These are phyloP conservation scores for Anthophora plumipes DNA, from an alignment of 2,888 invertebrate species.

Conservation along the genomic window DNA sequence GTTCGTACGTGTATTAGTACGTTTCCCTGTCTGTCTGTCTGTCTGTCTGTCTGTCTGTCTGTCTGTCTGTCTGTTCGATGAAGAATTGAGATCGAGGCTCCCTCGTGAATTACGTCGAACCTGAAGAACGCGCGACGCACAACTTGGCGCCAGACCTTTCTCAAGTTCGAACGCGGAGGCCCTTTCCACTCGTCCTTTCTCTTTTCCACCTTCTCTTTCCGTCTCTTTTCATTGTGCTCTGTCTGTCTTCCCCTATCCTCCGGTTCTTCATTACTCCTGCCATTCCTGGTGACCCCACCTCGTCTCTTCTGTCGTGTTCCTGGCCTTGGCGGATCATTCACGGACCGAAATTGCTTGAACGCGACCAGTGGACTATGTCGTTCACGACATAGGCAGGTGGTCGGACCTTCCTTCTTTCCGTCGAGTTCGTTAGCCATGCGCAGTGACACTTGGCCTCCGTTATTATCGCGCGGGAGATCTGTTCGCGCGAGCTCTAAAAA, in stretches of 20 bases:
- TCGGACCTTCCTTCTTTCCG: constrained; percentile 56
- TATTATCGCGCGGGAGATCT: constrained; percentile 56
- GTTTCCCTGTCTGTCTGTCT: too few relatives aligned
- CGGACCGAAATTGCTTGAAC: constrained; percentile 58
- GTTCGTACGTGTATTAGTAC: not conserved
- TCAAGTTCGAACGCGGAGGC: constrained; percentile 36
- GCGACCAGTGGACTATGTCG: constrained; percentile 42
- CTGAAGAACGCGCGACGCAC: constrained; percentile 20
- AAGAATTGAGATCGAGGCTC: constrained; percentile 41
- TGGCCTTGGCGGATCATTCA: constrained; percentile 69
- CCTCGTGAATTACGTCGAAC: constrained; percentile 4
- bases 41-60: not conserved
- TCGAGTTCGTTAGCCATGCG: constrained; percentile 55
- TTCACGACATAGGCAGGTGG: constrained; percentile 56
- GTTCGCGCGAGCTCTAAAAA: constrained; percentile 58
- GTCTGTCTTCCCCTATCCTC: not conserved
- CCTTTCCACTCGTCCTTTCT: constrained; percentile 43
- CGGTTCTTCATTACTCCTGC: constrained; percentile 29
- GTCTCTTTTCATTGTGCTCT: not conserved
- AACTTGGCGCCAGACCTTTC: constrained; percentile 57
- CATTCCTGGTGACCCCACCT: constrained; percentile 58
- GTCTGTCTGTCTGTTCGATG: constrained; percentile 11
- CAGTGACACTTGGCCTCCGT: constrained; percentile 54
- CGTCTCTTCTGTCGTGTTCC: constrained; percentile 41
- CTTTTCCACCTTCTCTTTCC: not conserved